Base-by-base conservation (phyloP, 1,140 invertebrate species). In the Sinella curviseta region DNA sequence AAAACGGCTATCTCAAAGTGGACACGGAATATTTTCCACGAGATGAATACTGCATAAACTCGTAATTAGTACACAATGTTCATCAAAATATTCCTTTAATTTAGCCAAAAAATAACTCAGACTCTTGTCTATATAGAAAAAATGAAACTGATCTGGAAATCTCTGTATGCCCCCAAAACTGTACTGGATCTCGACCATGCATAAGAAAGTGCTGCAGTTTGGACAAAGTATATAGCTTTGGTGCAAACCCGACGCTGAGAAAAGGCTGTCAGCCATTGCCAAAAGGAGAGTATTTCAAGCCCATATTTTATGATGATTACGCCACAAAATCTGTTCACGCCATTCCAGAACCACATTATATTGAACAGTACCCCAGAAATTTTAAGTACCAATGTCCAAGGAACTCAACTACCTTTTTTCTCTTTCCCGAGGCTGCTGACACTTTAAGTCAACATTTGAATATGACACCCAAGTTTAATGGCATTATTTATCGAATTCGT, bases 1-100 rank as follows among this genome's bases (percentile, higher is more conserved):
- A 75, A 48, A 75, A 75, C 31, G 74, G 74, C 34, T 75, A 75
- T 35, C 74, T 75, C 14, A 75, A 75, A 75, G 3, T 39, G 14
- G n/a, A 8, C 12, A 54, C 17, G 16, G 20, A 75, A n/a, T 75
- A 75, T 24, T 75, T 8, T 48, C 34, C 34, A n/a, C 20, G 12
- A 8, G 74, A 8, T 1, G 74, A 75, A 54, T 75, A 75, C 74
- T 75, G 74, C 28, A 75, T 75, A n/a, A 75, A 48, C 26, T 31
- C 35, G 74, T 75, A 75, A 74, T 74, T 12, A 48, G 20, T 48
- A 20, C 8, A 48, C 20, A 48, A 48, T 48, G 39, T 74, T n/a
- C 30, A 31, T 74, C 12, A 74, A 17, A 16, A 16, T 74, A 30
- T 36, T 34, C 4, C 17, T 74, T 16, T 36, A 74, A 8, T 48